Evolutionary conservation across 2,888 invertebrate genomes (phyloP), one percentile per base, ranked within the genome.

Genomic region (Minunthozetes semirufus): DNA sequence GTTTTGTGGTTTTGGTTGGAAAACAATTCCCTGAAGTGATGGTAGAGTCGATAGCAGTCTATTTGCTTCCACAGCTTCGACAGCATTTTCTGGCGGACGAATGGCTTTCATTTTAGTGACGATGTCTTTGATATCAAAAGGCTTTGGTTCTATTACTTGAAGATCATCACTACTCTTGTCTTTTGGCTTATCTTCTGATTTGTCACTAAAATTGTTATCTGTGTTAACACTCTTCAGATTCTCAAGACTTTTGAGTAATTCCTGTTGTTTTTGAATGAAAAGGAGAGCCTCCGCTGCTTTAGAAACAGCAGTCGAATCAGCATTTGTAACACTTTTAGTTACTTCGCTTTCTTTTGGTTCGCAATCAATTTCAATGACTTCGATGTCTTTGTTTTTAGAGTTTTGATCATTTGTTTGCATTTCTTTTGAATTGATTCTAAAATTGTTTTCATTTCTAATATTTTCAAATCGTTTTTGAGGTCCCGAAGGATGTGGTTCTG

Each of bases 211-310:
- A 4, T 13, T 6, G 19, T 56, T 22, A 9, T 53, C n/a, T 56
- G 56, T 4, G 5, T 56, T 56, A 25, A 56, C 56, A 27, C 19
- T 63, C 5, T 63, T 63, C 0, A 63, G 19, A 63, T 33, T 71
- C 72, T 61, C 76, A 19, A 76, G 77, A 77, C 29, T 33, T 17
- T 63, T 63, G 15, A 63, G 63, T 33, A 38, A 33, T 33, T 63
- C 38, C 38, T 63, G 63, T 63, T 63, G 33, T 63, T 63, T 63
- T 17, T 63, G 63, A 63, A 63, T 63, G 19, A 63, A 63, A 17
- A 63, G 29, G 6, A 63, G 9, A 63, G 15, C 13, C 22, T 63
- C 33, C 9, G 63, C 33, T 22, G 33, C 19, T 63, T 63, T 29
- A 8, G 63, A 63, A n/a, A 33, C 33, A 4, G 9, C 19, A 5